Evolutionary conservation across 1,140 invertebrate genomes (phyloP).

Genomic region (Potamilus streckersoni): DNA sequence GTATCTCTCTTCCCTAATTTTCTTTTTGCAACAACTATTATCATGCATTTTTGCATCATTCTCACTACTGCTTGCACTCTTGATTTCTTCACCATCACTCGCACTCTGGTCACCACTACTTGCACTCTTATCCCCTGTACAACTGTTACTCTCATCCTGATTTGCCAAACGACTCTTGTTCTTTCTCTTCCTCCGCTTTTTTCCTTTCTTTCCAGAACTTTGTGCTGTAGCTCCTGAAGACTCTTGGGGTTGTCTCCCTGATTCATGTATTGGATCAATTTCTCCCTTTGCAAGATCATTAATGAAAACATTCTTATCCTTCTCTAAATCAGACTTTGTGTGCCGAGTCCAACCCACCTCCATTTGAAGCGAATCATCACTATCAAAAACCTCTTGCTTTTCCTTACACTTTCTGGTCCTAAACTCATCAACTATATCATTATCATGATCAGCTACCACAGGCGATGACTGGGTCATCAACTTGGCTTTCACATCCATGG

Average conservation of each 20-base stretch:
- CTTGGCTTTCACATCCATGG: constrained; percentile 26
- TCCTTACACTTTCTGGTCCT: constrained; percentile 9
- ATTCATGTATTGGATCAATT: too few species aligned
- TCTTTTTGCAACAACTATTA: constrained; percentile 15
- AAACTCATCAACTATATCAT: constrained; percentile 31
- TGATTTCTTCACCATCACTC: constrained; percentile 1
- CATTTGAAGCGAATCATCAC: constrained; percentile 3
- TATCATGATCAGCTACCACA: constrained; percentile 38
- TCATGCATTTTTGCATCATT: constrained; percentile 8
- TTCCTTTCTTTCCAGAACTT: neutral
- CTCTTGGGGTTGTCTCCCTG: too few species aligned
- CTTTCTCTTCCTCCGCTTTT: neutral
- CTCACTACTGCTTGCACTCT: neutral
- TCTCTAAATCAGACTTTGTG: too few species aligned
- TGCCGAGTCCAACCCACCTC: constrained; percentile 12
- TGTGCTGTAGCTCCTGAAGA: too few species aligned
- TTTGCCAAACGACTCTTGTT: constrained; percentile 15
- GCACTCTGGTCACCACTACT: constrained; percentile 4
- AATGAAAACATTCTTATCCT: too few species aligned
- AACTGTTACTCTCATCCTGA: constrained; percentile 6
- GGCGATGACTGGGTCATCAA: constrained; percentile 18
- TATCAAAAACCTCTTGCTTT: constrained; percentile 4
- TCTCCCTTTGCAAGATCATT: too few species aligned
- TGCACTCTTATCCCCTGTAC: neutral
- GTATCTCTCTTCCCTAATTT: constrained; percentile 8